Evolutionary conservation across 1,140 invertebrate genomes (phyloP).

Genomic region (Brachionus paranguensis): DNA sequence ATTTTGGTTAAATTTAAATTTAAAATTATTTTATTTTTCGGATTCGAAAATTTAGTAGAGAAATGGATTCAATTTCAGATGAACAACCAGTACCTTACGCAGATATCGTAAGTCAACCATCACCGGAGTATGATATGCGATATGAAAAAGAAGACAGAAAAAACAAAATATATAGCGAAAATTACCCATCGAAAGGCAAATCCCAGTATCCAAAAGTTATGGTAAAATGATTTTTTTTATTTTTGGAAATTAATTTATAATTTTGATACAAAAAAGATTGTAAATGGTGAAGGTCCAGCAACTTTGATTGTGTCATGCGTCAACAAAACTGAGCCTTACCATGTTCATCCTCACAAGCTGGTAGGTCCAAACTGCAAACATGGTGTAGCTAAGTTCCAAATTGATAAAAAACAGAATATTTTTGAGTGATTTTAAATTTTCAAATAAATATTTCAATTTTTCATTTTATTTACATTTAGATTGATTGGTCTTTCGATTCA

Average conservation of each 20-base stretch:
- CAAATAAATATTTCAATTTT: background rate
- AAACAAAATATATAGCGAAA: background rate
- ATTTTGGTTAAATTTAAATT: too few species aligned
- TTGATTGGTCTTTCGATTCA: background rate
- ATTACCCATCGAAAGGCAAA: background rate
- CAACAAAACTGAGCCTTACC: background rate
- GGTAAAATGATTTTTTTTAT: background rate
- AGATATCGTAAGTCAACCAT: background rate
- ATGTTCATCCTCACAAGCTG: conserved; percentile 1
- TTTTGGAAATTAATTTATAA: background rate
- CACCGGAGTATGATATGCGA: background rate
- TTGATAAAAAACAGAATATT: background rate
- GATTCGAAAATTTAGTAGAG: too few species aligned
- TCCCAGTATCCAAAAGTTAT: background rate
- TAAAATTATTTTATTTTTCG: too few species aligned
- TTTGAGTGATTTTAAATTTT: background rate
- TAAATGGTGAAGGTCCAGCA: background rate
- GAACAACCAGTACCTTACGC: background rate
- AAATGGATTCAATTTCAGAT: too few species aligned
- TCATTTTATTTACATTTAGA: background rate
- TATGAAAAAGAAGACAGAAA: background rate
- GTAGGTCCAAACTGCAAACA: background rate
- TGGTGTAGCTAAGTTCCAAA: background rate
- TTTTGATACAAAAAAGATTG: background rate
- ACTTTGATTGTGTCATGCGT: conserved; percentile 2